Base-by-base conservation (phyloP, 2,113 vertebrate genomes). In the Periophthalmus modestus region DNA sequence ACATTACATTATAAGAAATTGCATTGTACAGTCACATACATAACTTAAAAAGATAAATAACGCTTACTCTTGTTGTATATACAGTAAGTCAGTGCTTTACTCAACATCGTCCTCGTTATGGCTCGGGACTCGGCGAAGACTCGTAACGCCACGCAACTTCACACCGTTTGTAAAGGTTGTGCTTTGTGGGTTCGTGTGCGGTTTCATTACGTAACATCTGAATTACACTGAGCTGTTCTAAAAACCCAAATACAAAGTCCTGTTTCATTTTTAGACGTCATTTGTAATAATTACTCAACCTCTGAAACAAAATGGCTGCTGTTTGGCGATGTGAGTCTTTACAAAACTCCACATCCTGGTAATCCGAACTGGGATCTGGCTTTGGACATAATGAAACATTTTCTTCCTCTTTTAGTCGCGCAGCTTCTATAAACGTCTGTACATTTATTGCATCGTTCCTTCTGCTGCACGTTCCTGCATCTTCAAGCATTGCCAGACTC, bases 21-120 rank as follows among this genome's bases (percentile, higher is more conserved):
- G 28, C 57, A 69, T 78, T 76, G n/a, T 78, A 82, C 72, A 83
- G 70, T 78, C 84, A 69, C 77, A 86, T 24, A 81, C 78, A 85
- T 84, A 91, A 88, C 79, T 89, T 85, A 85, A 84, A 78, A 82
- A 81, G 85, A 89, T 88, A 91, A 89, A 89, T 88, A 88, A 66
- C 65, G 79, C 71, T 36, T 69, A 46, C 67, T 80, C 72, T 79
- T 69, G 28, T 75, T 82, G 73, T 46, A 69, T 77, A 63, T 71
- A 88, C 81, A 84, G 63, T 50, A 24, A 75, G 81, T 76, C 80
- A 74, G 78, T 76, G 79, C 81, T 82, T 59, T 71, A 14, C 68
- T 70, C 52, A 82, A 81, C 68, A 67, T 80, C 58, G 16, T 77
- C 33, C 55, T 83, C 54, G 3, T 65, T 85, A 80, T 83, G 87